A percentile compares a stretch with the other conserved stretches of the same genome.
Evolutionary conservation across 2,113 vertebrate genomes (phyloP).

Genomic region (Chaetops frenatus): DNA sequence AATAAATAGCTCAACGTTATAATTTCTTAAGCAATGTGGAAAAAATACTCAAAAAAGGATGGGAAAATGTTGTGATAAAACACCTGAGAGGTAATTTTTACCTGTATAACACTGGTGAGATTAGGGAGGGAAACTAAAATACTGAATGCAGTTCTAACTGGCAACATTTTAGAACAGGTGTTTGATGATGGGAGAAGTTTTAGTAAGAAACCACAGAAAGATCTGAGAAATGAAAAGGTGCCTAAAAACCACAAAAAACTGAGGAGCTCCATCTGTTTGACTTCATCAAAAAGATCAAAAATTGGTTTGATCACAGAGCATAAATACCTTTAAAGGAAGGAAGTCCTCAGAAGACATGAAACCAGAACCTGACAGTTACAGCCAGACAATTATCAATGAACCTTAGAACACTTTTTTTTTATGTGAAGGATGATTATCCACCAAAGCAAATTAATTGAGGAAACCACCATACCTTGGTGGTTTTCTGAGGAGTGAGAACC

Average conservation of each 20-base stretch:
- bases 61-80: background rate
- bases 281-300: background rate
- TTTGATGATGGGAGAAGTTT: background rate
- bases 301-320: background rate
- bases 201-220: background rate
- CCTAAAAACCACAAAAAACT: background rate
- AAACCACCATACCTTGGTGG: background rate
- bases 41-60: background rate
- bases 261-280: background rate
- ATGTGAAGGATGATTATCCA: background rate
- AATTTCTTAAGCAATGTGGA: background rate
- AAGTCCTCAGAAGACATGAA: background rate
- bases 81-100: background rate
- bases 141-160: background rate
- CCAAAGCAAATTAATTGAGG: background rate
- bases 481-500: background rate
- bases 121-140: background rate
- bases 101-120: background rate
- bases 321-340: background rate
- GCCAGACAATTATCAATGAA: background rate
- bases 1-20: background rate
- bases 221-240: background rate
- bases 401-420: background rate
- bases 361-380: background rate
- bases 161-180: background rate